phyloP scores from a whole-genome alignment of 2,797 vertebrate genomes.

The Platalea minor region DNA sequence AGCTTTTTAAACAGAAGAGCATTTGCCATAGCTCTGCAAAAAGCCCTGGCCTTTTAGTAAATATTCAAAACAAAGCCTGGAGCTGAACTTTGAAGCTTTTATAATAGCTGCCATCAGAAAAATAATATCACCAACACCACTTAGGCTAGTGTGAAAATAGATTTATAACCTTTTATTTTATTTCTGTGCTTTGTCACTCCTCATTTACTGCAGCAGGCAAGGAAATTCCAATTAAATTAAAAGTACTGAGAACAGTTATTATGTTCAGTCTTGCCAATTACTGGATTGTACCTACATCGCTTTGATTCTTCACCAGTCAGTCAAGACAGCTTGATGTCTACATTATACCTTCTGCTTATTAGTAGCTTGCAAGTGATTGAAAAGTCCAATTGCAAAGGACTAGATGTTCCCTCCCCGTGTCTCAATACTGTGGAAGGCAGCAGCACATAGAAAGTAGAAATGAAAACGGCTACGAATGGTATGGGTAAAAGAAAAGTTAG shows the following conservation, averaged over 20 bases:
- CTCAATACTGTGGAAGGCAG: constrained; percentile 25
- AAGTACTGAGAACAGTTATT: constrained; percentile 62
- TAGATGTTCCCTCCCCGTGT: constrained; percentile 20
- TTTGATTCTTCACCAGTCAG: constrained; percentile 63
- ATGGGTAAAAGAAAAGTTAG: constrained; percentile 4
- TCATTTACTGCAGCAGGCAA: constrained; percentile 60
- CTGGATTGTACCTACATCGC: constrained; percentile 41
- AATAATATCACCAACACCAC: constrained; percentile 22
- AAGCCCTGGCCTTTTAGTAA: constrained; percentile 2
- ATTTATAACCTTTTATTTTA: constrained; percentile 59
- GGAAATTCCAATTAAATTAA: constrained; percentile 68
- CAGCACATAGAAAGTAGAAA: constrained; percentile 30
- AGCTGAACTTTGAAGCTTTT: constrained; percentile 49
- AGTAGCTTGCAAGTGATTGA: constrained; percentile 54
- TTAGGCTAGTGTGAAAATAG: constrained; percentile 37
- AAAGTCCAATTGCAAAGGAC: constrained; percentile 54
- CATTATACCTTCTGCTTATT: constrained; percentile 62
- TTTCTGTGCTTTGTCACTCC: constrained; percentile 55
- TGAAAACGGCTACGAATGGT: background rate
- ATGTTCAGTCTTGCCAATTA: constrained; percentile 65
- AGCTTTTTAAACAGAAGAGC: background rate
- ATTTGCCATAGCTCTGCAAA: background rate
- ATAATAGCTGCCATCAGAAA: constrained; percentile 19
- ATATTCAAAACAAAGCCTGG: constrained; percentile 53
- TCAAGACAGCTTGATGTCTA: constrained; percentile 69